These are phyloP conservation scores for Cecropterus lyciades DNA, from an alignment of 1,140 invertebrate species.

Conservation along the genomic window DNA sequence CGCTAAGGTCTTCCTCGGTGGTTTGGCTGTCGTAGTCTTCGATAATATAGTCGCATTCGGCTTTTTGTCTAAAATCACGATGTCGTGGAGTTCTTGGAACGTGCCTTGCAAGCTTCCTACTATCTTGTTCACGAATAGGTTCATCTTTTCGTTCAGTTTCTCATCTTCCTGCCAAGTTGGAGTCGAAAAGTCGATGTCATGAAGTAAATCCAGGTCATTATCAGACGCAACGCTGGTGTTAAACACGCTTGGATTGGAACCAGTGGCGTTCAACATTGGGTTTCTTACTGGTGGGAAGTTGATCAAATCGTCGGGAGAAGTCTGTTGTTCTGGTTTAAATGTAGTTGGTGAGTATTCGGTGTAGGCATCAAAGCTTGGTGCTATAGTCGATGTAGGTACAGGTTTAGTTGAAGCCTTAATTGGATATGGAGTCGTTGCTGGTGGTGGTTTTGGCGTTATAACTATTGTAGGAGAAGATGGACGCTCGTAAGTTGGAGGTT, in stretches of 20 bases:
- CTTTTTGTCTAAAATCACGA: conserved; percentile 86
- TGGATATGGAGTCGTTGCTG: conserved; percentile 72
- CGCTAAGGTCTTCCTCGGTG: conserved; percentile 68
- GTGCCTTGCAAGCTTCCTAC: conserved; percentile 92
- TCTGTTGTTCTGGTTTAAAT: conserved; percentile 83
- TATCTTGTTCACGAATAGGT: conserved; percentile 92
- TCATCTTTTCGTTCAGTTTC: conserved; percentile 90
- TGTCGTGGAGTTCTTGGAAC: conserved; percentile 91
- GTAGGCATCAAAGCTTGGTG: conserved; percentile 52
- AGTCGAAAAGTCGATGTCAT: conserved; percentile 88
- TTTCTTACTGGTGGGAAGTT: conserved; percentile 94
- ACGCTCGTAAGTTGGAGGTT: conserved; percentile 68
- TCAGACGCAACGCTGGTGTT: conserved; percentile 85
- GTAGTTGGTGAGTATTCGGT: conserved; percentile 68
- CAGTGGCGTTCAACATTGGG: conserved; percentile 90
- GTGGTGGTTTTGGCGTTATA: conserved; percentile 84
- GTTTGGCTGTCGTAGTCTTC: conserved; percentile 60
- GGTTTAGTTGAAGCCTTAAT: conserved; percentile 55
- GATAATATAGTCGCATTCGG: conserved; percentile 70
- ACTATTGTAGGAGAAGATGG: conserved; percentile 53
- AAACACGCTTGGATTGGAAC: conserved; percentile 80
- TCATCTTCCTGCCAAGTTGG: conserved; percentile 89
- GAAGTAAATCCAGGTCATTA: conserved; percentile 71
- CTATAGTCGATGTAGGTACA: conserved; percentile 42
- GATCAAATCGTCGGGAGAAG: conserved; percentile 88